Base-by-base conservation (phyloP, 2,797 vertebrate genomes). In the Limosa lapponica region DNA sequence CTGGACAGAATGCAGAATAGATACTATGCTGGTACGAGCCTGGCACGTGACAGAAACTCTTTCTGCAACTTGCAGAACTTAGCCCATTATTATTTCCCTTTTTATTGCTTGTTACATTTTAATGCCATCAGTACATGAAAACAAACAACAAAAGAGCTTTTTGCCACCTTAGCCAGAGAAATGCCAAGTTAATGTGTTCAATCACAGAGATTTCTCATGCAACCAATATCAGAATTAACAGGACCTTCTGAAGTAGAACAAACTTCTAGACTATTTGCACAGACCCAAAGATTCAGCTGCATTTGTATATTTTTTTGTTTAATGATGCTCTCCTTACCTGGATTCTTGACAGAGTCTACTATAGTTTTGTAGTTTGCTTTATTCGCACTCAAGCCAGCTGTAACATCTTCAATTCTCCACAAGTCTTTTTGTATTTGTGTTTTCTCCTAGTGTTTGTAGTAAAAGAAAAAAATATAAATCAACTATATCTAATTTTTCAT, bases 341-440 rank as follows among this genome's bases (percentile, higher is more conserved):
- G 99, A 98, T 99, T 99, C 96, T 99, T 99, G 91, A 99, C 98
- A 10, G 99, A 99, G 78, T 99, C 99, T 91, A 99, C 98, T 80
- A 99, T 99, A 97, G 99, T 98, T 98, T 98, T 99, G 97, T 99
- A 99, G 98, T 99, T 99, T 94, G 98, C 98, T 98, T 99, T 99
- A 97, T 98, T 99, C 94, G 98, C 97, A 97, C 99, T 99, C 97
- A 99, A 98, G 89, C 99, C 99, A 87, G 99, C 99, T 46, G 98
- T 98, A 59, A 99, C 99, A 57, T 99, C 99, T 98, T 99, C 99
- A 61, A 99, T 99, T 97, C 99, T 98, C 99, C 99, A 99, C 82
- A 99, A 98, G 96, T 99, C 99, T 94, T 99, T 99, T 84, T 99
- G 99, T 97, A 99, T 98, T 98, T 99, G 99, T 20, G 98, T 97